A percentile compares a stretch with the other conserved stretches of the same genome.
Conservation (phyloP, 1,140 invertebrate genomes). For the Ceratina australensis region DNA sequence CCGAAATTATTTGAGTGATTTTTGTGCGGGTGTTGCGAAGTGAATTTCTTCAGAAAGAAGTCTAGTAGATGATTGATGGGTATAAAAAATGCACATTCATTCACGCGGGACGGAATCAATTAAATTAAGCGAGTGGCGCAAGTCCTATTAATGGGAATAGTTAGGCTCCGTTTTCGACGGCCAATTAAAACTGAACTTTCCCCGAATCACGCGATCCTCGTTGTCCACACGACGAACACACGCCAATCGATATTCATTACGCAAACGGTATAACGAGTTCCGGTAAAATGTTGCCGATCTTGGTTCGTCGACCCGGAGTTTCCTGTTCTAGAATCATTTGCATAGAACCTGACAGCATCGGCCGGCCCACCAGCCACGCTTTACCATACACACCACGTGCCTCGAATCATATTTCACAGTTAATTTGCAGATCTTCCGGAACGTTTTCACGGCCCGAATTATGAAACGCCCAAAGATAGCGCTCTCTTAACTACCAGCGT, state of each 20-base stretch:
- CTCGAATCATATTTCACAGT: conserved; percentile 23
- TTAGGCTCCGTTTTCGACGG: conserved; percentile 23
- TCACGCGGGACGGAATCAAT: neutral
- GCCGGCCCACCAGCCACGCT: too few relatives aligned
- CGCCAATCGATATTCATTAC: conserved; percentile 28
- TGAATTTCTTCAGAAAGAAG: too few relatives aligned
- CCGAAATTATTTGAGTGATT: too few relatives aligned
- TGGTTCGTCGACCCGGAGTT: conserved; percentile 32
- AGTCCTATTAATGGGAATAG: neutral
- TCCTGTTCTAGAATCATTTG: conserved; percentile 27
- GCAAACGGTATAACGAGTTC: conserved; percentile 32
- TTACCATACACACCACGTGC: neutral
- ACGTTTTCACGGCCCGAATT: neutral
- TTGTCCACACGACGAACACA: neutral
- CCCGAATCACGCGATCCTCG: conserved; percentile 12
- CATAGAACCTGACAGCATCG: neutral
- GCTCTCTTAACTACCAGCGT: neutral
- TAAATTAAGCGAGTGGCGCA: conserved; percentile 16
- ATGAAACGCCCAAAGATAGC: neutral
- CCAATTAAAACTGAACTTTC: conserved; percentile 36
- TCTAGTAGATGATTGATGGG: neutral
- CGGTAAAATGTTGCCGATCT: conserved; percentile 14
- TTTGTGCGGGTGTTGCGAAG: too few relatives aligned
- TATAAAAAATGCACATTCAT: too few relatives aligned
- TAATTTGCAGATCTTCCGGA: conserved; percentile 33